phyloP scores from a whole-genome alignment of 2,113 vertebrate species.

The Nothobranchius furzeri region DNA sequence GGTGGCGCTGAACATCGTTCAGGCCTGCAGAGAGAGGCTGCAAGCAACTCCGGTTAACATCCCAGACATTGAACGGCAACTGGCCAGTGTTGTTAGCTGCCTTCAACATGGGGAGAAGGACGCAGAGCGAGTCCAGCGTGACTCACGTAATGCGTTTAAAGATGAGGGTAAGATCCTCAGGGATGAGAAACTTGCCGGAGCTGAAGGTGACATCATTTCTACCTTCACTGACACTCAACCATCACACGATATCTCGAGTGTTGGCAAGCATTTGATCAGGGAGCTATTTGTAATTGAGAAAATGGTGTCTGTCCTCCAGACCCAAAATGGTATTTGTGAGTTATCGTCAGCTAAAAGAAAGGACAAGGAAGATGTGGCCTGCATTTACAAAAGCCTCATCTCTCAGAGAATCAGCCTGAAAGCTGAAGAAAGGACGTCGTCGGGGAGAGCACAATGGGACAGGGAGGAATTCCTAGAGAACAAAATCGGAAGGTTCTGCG shows the following conservation, averaged over 20 bases:
- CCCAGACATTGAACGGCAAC: conserved; percentile 71
- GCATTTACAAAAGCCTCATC: conserved; percentile 70
- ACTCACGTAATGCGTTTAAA: conserved; percentile 32
- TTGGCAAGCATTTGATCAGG: conserved; percentile 78
- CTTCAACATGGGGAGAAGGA: conserved; percentile 65
- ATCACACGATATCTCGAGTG: conserved; percentile 59
- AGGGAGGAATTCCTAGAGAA: conserved; percentile 22
- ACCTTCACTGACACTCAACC: not conserved
- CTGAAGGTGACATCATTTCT: conserved; percentile 30
- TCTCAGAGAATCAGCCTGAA: conserved; percentile 82
- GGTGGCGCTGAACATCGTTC: conserved; percentile 79
- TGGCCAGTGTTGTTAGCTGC: conserved; percentile 71
- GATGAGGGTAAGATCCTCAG: conserved; percentile 54
- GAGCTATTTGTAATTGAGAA: conserved; percentile 82
- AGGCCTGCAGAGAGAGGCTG: conserved; percentile 81
- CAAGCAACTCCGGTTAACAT: conserved; percentile 46
- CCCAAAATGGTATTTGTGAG: conserved; percentile 54
- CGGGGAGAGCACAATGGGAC: conserved; percentile 19
- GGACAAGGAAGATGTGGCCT: conserved; percentile 29
- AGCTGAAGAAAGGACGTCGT: conserved; percentile 27
- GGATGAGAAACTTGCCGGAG: conserved; percentile 29
- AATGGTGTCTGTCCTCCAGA: conserved; percentile 82
- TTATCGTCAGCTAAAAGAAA: conserved; percentile 50
- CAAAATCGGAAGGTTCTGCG: conserved; percentile 60
- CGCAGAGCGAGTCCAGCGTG: conserved; percentile 48